phyloP scores from a whole-genome alignment of 2,888 invertebrate species.

The Elmis aenea region DNA sequence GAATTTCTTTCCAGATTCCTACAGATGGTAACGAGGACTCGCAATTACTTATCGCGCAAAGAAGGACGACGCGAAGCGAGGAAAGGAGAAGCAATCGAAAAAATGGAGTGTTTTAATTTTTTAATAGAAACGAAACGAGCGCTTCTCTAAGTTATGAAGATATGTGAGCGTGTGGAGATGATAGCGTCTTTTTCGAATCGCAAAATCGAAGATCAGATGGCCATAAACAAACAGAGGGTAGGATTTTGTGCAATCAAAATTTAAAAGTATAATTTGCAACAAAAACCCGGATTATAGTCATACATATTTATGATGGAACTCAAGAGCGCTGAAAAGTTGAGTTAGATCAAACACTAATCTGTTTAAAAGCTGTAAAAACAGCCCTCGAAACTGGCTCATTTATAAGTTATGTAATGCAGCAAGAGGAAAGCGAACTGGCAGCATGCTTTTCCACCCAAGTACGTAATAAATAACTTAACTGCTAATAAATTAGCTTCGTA shows the following conservation, averaged over 20 bases:
- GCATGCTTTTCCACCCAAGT: neutral
- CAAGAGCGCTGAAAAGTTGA: conserved; percentile 10
- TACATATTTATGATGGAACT: conserved; percentile 26
- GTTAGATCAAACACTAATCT: conserved; percentile 6
- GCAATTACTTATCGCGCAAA: conserved; percentile 1
- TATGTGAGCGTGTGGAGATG: too few species aligned
- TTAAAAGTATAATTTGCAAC: conserved; percentile 28
- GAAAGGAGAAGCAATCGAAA: too few species aligned
- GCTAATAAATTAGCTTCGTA: conserved; percentile 32
- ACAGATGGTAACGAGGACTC: conserved; percentile 1
- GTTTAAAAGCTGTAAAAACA: conserved; percentile 3
- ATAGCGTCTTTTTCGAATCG: conserved; percentile 7
- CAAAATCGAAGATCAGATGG: conserved; percentile 19
- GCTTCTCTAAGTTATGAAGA: too few species aligned
- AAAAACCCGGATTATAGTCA: conserved; percentile 27
- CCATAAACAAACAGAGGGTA: too few species aligned
- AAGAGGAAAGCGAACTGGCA: neutral
- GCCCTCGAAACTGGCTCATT: too few species aligned
- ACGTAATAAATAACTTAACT: neutral
- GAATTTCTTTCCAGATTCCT: conserved; percentile 28
- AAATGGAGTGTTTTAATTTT: too few species aligned
- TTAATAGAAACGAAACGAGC: too few species aligned
- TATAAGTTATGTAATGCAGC: neutral
- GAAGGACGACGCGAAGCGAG: too few species aligned
- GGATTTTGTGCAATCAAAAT: conserved; percentile 20